Percentiles rank a stretch among this genome's conserved stretches.
phyloP scores from a whole-genome alignment of 2,113 vertebrate species.

The Aphyosemion australe region DNA sequence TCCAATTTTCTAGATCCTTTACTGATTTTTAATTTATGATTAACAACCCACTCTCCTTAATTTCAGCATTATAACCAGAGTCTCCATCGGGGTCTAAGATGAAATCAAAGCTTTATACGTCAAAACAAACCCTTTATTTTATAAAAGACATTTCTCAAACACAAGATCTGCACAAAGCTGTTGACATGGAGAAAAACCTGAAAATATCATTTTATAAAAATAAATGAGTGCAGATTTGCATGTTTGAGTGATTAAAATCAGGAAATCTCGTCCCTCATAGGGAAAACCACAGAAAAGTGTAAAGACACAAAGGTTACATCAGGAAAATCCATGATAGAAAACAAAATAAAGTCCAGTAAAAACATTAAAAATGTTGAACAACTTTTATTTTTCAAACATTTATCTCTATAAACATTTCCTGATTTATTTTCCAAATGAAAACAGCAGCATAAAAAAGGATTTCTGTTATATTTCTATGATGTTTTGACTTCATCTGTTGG shows the following conservation, averaged over 20 bases:
- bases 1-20: too few species aligned
- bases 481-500: too few species aligned
- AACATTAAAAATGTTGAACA: background rate
- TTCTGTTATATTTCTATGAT: too few species aligned
- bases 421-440: too few species aligned
- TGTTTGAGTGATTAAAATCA: background rate
- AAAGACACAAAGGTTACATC: conserved; percentile 30
- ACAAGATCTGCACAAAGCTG: background rate
- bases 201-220: background rate
- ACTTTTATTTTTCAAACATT: conserved; percentile 12
- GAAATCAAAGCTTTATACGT: background rate
- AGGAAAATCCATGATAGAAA: background rate
- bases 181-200: background rate
- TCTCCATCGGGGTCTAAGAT: background rate
- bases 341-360: background rate
- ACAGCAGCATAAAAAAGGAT: too few species aligned
- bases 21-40: too few species aligned
- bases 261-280: background rate
- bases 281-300: background rate
- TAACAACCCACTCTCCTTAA: too few species aligned
- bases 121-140: background rate
- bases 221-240: background rate
- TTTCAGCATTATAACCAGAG: too few species aligned
- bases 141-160: background rate
- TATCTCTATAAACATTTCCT: background rate